Percentiles rank a stretch among this genome's conserved stretches.
phyloP scores from a whole-genome alignment of 2,888 invertebrate species.

The Tortricodes alternella region DNA sequence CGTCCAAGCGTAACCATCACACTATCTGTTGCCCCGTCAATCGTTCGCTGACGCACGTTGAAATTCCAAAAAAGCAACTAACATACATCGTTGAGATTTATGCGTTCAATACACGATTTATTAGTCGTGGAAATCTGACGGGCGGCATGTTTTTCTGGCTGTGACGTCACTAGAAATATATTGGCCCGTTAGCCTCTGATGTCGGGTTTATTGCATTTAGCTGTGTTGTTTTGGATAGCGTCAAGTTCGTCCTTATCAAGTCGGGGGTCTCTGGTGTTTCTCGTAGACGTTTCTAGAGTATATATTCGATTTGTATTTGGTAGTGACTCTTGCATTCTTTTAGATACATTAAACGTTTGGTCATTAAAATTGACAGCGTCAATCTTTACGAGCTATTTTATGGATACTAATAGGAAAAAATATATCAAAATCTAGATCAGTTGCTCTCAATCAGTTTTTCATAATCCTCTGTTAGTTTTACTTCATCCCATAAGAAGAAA shows the following conservation, averaged over 20 bases:
- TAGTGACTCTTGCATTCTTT: background rate
- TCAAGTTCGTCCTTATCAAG: slow-evolving; percentile 6
- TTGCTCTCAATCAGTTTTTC: no score
- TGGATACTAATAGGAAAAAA: no score
- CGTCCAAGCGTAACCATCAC: slow-evolving; percentile 4
- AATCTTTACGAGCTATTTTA: no score
- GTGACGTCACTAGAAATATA: slow-evolving; percentile 41
- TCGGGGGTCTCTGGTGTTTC: slow-evolving; percentile 11
- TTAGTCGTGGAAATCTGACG: slow-evolving; percentile 35
- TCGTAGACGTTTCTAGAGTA: background rate
- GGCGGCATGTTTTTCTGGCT: slow-evolving; percentile 33
- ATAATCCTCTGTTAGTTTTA: no score
- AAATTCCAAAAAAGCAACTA: slow-evolving; percentile 36
- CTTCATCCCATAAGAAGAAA: no score
- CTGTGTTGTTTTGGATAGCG: slow-evolving; percentile 28
- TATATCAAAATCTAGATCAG: no score
- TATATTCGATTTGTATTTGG: background rate
- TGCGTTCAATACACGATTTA: slow-evolving; percentile 38
- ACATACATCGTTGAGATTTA: slow-evolving; percentile 41
- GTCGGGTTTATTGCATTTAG: slow-evolving; percentile 34
- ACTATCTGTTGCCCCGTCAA: slow-evolving; percentile 29
- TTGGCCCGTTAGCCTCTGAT: slow-evolving; percentile 35
- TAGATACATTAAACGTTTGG: background rate
- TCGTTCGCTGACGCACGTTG: slow-evolving; percentile 34
- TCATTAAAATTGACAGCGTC: no score